A percentile compares a stretch with the other conserved stretches of the same genome.
Evolutionary conservation across 2,888 invertebrate genomes (phyloP).

Genomic region (Chironomus tentans): DNA sequence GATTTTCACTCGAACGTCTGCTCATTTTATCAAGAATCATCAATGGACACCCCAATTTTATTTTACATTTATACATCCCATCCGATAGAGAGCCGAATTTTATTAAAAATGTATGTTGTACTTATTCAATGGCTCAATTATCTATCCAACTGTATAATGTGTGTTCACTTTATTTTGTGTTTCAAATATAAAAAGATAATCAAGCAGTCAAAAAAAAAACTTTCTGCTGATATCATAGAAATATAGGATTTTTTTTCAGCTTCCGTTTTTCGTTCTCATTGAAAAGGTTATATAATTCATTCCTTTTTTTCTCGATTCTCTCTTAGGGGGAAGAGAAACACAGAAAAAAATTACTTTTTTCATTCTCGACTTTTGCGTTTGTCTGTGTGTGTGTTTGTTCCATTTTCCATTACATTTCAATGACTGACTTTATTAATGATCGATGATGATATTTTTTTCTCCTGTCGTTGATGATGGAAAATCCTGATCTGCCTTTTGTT

Average conservation of each 20-base stretch:
- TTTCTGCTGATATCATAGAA: conserved; percentile 4
- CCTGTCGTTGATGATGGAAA: background rate
- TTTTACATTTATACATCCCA: too few relatives aligned
- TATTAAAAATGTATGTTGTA: background rate
- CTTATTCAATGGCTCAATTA: background rate
- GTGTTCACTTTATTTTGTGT: background rate
- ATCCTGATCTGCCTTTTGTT: background rate
- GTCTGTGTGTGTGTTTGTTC: background rate
- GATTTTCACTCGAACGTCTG: too few relatives aligned
- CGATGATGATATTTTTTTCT: background rate
- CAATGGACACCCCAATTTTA: too few relatives aligned
- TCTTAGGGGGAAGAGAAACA: background rate
- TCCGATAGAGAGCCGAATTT: background rate
- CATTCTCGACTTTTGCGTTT: background rate
- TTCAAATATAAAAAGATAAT: background rate
- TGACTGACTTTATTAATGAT: background rate
- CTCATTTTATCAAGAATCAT: too few relatives aligned
- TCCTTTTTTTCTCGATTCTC: background rate
- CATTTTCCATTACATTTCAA: background rate
- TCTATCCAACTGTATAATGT: background rate
- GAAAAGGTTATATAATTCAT: conserved; percentile 14
- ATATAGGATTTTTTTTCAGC: background rate
- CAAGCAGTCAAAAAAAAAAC: too few relatives aligned
- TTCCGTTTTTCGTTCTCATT: background rate
- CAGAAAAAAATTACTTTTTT: background rate